Evolutionary conservation across 2,888 invertebrate species (phyloP), one percentile per base, ranked within the genome.

Genomic region (Hartigia nigra): DNA sequence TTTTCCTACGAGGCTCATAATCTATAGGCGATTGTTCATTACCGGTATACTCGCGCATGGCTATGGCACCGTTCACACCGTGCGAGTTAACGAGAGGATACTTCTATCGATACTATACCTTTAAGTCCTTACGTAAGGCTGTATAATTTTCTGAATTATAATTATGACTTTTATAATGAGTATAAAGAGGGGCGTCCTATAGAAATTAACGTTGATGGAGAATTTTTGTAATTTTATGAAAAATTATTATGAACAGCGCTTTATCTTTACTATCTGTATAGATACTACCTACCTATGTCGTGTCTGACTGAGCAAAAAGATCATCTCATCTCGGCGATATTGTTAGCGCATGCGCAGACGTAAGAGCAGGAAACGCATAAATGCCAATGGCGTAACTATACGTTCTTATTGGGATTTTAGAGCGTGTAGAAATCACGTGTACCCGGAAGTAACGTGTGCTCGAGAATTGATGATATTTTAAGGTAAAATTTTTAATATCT

Each of bases 321-420:
- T 55, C 23, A 23, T 23, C 70, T 78, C 76, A 31, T 76, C 78
- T 76, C 78, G 75, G 77, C 55, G 9, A 77, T 80, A 85, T 82
- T 84, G 85, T 85, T 78, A 80, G 82, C 82, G 86, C 86, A 85
- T 84, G 86, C 86, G 55, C 55, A 23, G 55, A 55, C 55, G 55
- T 9, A 23, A 23, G 23, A 55, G 9, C 83, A 84, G 80, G 74
- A 76, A 81, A 82, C 80, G 76, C 74, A 78, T 70, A 80, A 86
- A 84, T 85, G 82, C 81, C 85, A 85, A 86, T 86, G 84, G 80
- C 80, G 81, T 74, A 70, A 80, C 81, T 55, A 5, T 76, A 39
- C 32, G 55, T 55, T 55, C 23, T 23, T 23, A 55, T 55, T 55
- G 55, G 23, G 23, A 55, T 23, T 55, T 9, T 55, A 55, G 55